Evolutionary conservation across 2,888 invertebrate genomes (phyloP).

Genomic region (Lacanobia wlatinum): DNA sequence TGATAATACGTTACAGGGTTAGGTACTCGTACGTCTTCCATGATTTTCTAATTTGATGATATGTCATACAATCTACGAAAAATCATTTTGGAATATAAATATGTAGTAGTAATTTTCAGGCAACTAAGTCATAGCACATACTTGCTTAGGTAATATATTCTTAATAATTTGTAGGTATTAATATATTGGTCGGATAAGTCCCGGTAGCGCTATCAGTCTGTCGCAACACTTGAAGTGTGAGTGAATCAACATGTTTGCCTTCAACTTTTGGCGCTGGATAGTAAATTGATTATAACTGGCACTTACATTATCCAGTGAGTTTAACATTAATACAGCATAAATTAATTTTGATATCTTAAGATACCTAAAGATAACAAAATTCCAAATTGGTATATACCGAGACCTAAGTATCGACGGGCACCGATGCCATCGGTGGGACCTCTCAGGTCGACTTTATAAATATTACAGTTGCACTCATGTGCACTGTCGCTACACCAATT

Average conservation of each 20-base stretch:
- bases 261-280: slow-evolving; percentile 34
- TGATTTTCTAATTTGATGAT: slow-evolving; percentile 33
- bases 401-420: no score
- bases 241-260: slow-evolving; percentile 39
- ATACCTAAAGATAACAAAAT: no score
- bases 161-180: slow-evolving; percentile 2
- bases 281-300: slow-evolving; percentile 20
- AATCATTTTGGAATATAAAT: not conserved
- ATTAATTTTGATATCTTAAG: no score
- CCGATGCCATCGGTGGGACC: no score
- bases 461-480: not conserved
- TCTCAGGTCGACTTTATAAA: no score
- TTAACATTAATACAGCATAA: no score
- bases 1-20: slow-evolving; percentile 35
- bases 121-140: not conserved
- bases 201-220: slow-evolving; percentile 33
- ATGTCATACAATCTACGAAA: not conserved
- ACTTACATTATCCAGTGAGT: slow-evolving; percentile 23
- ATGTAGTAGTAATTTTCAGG: not conserved
- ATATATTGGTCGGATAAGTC: slow-evolving; percentile 5
- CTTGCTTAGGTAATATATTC: not conserved
- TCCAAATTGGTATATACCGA: not conserved
- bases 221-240: slow-evolving; percentile 27
- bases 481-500: not conserved
- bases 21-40: slow-evolving; percentile 17